Percentiles rank a stretch among this genome's conserved stretches.
phyloP scores from a whole-genome alignment of 23 tunicate genomes.

The Corella eumyota region DNA sequence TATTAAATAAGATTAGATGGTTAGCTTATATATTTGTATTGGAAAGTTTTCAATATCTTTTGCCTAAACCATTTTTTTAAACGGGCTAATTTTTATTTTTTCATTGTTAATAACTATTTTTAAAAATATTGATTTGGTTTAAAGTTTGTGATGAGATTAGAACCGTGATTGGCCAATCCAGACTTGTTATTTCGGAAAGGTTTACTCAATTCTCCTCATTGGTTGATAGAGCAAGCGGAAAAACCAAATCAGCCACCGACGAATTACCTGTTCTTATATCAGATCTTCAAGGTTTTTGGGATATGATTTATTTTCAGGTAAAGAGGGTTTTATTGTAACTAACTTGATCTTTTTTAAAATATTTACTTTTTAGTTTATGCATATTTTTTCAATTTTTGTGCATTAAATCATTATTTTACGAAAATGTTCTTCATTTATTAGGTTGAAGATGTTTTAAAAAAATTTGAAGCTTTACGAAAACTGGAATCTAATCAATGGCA shows the following conservation, averaged over 20 bases:
- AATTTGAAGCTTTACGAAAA: slow-evolving; percentile 26
- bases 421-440: background rate
- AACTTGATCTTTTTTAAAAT: background rate
- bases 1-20: no score
- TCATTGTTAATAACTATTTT: background rate
- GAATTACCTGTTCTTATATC: slow-evolving; percentile 33
- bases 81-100: no score
- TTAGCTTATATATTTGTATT: no score
- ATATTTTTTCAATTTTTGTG: background rate
- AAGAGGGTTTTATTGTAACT: background rate
- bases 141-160: slow-evolving; percentile 83
- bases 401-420: background rate
- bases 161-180: slow-evolving; percentile 68
- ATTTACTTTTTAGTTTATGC: background rate
- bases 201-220: slow-evolving; percentile 54
- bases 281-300: slow-evolving; percentile 91
- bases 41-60: no score
- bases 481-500: no score
- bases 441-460: slow-evolving; percentile 44
- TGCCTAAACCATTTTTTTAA: no score
- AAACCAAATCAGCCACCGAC: slow-evolving; percentile 3
- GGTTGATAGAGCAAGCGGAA: slow-evolving; percentile 47
- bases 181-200: slow-evolving; percentile 64
- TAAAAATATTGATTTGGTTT: background rate
- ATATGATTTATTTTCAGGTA: slow-evolving; percentile 88